phyloP scores from a whole-genome alignment of 2,797 vertebrate species.

The Pipistrellus kuhlii region DNA sequence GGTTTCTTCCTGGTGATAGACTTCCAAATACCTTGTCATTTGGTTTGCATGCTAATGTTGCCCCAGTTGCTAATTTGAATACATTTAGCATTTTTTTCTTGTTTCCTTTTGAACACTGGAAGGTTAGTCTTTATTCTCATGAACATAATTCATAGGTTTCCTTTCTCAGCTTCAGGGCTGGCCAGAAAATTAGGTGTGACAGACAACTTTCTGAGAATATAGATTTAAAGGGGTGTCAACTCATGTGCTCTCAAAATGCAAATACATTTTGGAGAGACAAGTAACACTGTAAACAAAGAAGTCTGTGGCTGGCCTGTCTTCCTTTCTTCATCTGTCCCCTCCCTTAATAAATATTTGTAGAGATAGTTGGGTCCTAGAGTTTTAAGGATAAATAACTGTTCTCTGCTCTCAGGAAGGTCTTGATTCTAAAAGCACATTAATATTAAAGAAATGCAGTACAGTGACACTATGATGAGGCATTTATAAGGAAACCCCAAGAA shows the following conservation, averaged over 20 bases:
- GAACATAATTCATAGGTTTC: background rate
- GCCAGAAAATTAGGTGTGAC: background rate
- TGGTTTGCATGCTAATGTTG: background rate
- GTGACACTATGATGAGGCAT: background rate
- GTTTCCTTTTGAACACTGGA: background rate
- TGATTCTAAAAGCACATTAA: background rate
- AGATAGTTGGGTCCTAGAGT: background rate
- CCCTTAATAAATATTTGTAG: background rate
- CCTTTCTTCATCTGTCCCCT: background rate
- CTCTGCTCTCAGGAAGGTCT: background rate
- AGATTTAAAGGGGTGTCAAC: background rate
- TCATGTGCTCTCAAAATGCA: constrained; percentile 14
- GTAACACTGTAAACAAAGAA: background rate
- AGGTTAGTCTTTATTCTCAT: background rate
- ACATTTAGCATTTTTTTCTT: background rate
- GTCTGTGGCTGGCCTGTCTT: background rate
- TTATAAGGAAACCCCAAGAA: background rate
- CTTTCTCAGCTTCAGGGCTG: background rate
- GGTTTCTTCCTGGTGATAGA: background rate
- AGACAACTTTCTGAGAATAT: background rate
- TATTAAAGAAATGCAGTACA: background rate
- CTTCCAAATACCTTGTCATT: background rate
- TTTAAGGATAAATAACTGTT: background rate
- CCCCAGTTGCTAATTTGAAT: background rate
- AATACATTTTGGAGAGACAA: background rate